Conservation (phyloP, 1,140 invertebrate genomes). For the Temnothorax curvispinosus region DNA sequence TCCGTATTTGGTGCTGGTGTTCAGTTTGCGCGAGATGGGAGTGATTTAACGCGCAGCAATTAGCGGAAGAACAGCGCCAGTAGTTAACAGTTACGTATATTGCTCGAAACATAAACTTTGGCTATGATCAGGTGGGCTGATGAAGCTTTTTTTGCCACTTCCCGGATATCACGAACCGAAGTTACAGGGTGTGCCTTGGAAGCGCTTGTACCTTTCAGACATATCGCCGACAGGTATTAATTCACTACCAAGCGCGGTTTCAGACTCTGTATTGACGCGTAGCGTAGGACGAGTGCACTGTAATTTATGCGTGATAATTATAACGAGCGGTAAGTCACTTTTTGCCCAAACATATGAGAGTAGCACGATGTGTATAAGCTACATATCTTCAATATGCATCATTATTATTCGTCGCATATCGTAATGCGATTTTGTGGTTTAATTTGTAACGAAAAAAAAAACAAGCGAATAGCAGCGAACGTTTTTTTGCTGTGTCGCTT, state of each 20-base stretch:
- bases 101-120: constrained; percentile 38
- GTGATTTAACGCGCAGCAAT: constrained; percentile 31
- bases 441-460: neutral
- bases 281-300: constrained; percentile 4
- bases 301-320: constrained; percentile 54
- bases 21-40: neutral
- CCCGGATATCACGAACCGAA: constrained; percentile 11
- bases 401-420: neutral
- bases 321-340: constrained; percentile 19
- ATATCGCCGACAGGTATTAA: constrained; percentile 47
- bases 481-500: neutral
- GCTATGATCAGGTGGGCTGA: neutral
- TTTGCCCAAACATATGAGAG: neutral
- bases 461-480: neutral
- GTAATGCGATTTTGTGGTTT: neutral
- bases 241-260: constrained; percentile 26
- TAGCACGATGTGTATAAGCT: neutral
- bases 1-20: constrained; percentile 7
- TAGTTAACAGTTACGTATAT: constrained; percentile 30
- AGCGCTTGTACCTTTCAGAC: constrained; percentile 29
- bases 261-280: constrained; percentile 16
- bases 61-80: constrained; percentile 3
- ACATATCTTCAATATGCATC: constrained; percentile 3
- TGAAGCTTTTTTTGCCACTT: constrained; percentile 23
- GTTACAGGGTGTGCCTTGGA: constrained; percentile 3